A percentile compares a stretch with the other conserved stretches of the same genome.
Conservation (phyloP, 2,113 vertebrate species). For the Pongo pygmaeus region DNA sequence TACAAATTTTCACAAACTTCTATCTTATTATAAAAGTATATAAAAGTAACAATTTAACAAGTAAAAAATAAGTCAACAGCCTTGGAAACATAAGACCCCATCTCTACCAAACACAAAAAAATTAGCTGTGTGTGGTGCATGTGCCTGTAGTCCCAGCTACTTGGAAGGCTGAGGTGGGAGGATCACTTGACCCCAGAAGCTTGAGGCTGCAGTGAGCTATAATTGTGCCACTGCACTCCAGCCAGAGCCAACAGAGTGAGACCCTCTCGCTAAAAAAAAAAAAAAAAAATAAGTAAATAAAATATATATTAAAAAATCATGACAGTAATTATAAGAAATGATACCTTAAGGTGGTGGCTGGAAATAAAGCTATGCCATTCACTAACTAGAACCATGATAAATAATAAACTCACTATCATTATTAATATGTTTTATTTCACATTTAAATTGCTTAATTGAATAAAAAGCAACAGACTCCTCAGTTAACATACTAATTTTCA, state of each 20-base stretch:
- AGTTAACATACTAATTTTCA: not conserved
- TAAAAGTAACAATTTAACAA: not conserved
- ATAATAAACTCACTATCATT: not conserved
- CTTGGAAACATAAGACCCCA: too few relatives aligned
- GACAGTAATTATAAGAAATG: not conserved
- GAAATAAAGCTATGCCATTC: not conserved
- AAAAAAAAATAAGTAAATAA: not conserved
- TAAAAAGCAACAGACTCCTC: conserved; percentile 33
- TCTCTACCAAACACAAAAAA: too few relatives aligned
- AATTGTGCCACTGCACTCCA: too few relatives aligned
- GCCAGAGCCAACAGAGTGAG: too few relatives aligned
- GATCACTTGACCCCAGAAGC: too few relatives aligned
- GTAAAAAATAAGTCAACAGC: too few relatives aligned
- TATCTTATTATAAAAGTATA: not conserved
- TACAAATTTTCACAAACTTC: not conserved
- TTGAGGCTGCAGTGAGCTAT: too few relatives aligned
- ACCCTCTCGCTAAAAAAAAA: too few relatives aligned
- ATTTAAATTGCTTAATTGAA: not conserved
- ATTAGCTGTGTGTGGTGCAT: too few relatives aligned
- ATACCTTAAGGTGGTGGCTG: not conserved
- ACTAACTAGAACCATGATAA: not conserved
- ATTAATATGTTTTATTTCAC: not conserved
- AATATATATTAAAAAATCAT: not conserved
- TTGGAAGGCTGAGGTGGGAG: too few relatives aligned
- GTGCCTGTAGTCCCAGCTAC: too few relatives aligned